These are phyloP conservation scores for Peromyscus attwateri DNA, from an alignment of 2,797 vertebrate species.

Conservation along the genomic window DNA sequence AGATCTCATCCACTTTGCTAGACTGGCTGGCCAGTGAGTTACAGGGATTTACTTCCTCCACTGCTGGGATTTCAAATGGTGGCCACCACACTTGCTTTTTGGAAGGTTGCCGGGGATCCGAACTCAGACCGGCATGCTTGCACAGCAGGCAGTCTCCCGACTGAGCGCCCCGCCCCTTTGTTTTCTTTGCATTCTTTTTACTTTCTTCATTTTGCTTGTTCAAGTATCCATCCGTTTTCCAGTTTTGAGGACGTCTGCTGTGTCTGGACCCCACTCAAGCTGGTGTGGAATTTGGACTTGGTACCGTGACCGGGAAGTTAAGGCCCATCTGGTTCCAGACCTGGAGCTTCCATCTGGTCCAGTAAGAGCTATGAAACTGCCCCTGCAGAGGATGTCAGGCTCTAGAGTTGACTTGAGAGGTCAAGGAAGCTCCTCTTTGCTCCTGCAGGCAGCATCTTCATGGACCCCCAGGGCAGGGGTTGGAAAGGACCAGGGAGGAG, in stretches of 20 bases:
- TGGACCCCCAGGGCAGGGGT: too few species aligned
- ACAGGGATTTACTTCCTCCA: background rate
- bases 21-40: background rate
- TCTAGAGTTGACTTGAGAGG: background rate
- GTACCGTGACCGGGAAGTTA: background rate
- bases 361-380: background rate
- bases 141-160: rapidly evolving
- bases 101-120: background rate
- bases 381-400: background rate
- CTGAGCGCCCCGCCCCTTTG: background rate
- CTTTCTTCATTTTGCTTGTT: background rate
- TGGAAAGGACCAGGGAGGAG: background rate
- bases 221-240: background rate
- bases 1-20: background rate
- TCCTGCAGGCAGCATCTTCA: background rate
- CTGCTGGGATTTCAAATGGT: background rate
- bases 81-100: background rate
- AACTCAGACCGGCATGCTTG: background rate
- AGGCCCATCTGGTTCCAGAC: too few species aligned
- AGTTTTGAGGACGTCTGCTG: background rate
- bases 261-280: background rate
- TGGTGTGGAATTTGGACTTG: background rate
- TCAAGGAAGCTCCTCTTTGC: background rate
- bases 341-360: too few species aligned
- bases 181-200: background rate